Percentiles rank a stretch among this genome's conserved stretches.
Evolutionary conservation across 2,113 vertebrate species (phyloP).

Genomic region (Cettia cetti): DNA sequence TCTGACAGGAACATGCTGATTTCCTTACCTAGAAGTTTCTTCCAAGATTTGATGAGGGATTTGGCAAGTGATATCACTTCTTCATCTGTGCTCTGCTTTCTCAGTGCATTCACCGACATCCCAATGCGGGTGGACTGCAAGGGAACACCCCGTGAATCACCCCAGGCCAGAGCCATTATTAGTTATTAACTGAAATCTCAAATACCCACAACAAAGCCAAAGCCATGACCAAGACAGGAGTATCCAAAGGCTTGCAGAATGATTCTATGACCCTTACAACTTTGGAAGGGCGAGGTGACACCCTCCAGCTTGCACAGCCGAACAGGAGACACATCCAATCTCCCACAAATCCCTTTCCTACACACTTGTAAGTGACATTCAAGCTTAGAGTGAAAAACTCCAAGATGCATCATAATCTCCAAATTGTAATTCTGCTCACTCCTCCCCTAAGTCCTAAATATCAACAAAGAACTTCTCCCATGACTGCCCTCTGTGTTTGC

Average conservation of each 20-base stretch:
- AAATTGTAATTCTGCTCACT: neutral
- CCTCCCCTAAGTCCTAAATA: neutral
- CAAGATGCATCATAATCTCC: neutral
- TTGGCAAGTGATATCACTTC: conserved; percentile 92
- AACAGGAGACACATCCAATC: neutral
- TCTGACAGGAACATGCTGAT: neutral
- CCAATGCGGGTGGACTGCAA: conserved; percentile 91
- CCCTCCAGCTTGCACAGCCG: neutral
- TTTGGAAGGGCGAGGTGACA: rapidly evolving
- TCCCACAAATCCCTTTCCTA: neutral
- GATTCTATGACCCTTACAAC: neutral
- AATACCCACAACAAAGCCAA: neutral
- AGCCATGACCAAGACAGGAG: neutral
- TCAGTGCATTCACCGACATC: conserved; percentile 94
- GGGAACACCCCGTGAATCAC: neutral
- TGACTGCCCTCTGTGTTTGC: neutral
- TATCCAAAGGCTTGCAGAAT: neutral
- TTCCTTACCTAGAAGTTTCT: conserved; percentile 87
- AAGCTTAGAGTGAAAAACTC: neutral
- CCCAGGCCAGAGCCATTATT: neutral
- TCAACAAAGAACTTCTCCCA: neutral
- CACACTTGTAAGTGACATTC: neutral
- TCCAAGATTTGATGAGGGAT: conserved; percentile 96
- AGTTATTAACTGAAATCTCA: neutral
- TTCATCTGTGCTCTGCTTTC: conserved; percentile 93